Evolutionary conservation across 1,140 invertebrate genomes (phyloP).

Genomic region (Diplogasteroides magnus): DNA sequence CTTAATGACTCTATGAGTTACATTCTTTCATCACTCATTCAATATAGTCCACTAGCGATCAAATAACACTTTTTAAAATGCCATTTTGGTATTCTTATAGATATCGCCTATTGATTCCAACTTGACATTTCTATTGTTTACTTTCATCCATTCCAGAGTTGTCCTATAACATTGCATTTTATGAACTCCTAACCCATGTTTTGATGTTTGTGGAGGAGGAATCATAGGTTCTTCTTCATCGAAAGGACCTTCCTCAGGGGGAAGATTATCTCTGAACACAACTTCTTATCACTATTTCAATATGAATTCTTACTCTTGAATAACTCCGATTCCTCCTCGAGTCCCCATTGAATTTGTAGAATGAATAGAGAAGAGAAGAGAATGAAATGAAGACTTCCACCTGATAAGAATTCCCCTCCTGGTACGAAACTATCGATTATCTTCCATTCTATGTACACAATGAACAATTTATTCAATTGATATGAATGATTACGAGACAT

Average conservation of each 20-base stretch:
- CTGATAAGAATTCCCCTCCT: not conserved
- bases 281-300: not conserved
- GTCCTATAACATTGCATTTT: no score
- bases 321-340: conserved; percentile 7
- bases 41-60: no score
- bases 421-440: no score
- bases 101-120: no score
- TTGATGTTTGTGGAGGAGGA: conserved; percentile 3
- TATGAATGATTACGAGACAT: not conserved
- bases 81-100: no score
- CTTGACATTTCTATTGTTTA: no score
- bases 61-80: no score
- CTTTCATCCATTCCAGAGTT: no score
- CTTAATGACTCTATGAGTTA: no score
- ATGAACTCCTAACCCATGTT: no score
- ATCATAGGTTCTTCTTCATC: conserved; percentile 27
- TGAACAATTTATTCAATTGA: not conserved
- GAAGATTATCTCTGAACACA: conserved; percentile 16
- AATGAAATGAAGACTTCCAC: not conserved
- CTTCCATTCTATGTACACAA: not conserved
- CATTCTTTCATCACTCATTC: no score
- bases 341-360: conserved; percentile 9
- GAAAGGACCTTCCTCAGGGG: conserved; percentile 28
- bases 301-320: conserved; percentile 1
- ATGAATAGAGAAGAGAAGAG: not conserved